phyloP scores from a whole-genome alignment of 2,888 invertebrate genomes.

The Lasioglossum lativentre region DNA sequence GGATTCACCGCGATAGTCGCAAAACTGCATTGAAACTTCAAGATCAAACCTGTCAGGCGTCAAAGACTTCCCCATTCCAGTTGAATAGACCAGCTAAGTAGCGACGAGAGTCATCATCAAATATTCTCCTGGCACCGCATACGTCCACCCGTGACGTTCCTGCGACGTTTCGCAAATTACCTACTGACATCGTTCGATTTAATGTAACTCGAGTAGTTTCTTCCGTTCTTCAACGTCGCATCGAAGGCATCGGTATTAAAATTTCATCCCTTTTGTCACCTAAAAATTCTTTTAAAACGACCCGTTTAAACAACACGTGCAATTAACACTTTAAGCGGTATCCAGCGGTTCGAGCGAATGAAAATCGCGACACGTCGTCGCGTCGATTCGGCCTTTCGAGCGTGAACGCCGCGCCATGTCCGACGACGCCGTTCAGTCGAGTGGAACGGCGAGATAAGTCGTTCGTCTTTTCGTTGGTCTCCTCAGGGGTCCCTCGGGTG shows the following conservation, averaged over 20 bases:
- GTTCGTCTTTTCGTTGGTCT: constrained; percentile 55
- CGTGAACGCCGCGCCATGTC: constrained; percentile 16
- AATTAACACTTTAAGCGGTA: constrained; percentile 14
- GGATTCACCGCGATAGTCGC: constrained; percentile 24
- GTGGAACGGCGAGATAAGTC: constrained; percentile 61
- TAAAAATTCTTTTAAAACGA: too few species aligned
- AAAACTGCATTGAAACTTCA: neutral
- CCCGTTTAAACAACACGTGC: too few species aligned
- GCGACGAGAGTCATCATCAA: neutral
- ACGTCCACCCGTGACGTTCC: neutral
- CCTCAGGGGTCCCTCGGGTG: constrained; percentile 35
- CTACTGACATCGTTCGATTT: neutral
- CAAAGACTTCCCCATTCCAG: constrained; percentile 12
- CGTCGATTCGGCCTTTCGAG: constrained; percentile 26
- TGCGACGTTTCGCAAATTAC: neutral
- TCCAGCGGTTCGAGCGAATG: constrained; percentile 18
- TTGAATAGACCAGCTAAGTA: neutral
- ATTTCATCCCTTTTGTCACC: too few species aligned
- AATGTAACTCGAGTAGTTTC: neutral
- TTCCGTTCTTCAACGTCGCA: too few species aligned
- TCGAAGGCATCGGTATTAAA: too few species aligned
- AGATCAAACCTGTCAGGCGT: constrained; percentile 20
- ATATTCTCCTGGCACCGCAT: neutral
- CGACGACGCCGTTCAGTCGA: constrained; percentile 23
- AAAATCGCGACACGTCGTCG: constrained; percentile 34